Conservation (phyloP, 2,888 invertebrate genomes). For the Cheiracanthium punctorium region DNA sequence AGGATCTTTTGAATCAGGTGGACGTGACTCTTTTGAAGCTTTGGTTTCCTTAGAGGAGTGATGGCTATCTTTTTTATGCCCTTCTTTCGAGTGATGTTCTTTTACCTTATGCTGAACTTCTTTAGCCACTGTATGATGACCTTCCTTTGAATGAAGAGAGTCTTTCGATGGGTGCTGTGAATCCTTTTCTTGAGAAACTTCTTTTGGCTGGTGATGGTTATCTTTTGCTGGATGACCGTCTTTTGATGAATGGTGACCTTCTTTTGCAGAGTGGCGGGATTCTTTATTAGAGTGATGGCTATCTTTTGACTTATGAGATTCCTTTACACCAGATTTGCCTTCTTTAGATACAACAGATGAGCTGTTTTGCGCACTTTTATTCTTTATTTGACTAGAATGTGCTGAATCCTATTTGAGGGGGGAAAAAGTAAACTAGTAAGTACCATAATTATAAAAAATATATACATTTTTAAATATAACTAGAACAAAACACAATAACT, state of each 20-base stretch:
- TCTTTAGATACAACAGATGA: conserved; percentile 29
- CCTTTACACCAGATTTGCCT: conserved; percentile 26
- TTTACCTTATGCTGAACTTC: background rate
- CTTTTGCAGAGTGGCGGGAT: background rate
- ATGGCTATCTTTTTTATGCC: conserved; percentile 17
- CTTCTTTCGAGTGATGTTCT: conserved; percentile 1
- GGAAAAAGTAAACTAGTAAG: background rate
- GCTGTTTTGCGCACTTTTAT: conserved; percentile 28
- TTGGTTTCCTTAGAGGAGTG: conserved; percentile 34
- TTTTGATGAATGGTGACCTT: background rate
- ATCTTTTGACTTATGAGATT: conserved; percentile 24
- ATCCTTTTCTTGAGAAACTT: conserved; percentile 4
- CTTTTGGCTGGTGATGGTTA: conserved; percentile 28
- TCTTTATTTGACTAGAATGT: conserved; percentile 58
- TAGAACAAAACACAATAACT: no score
- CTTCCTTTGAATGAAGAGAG: conserved; percentile 6
- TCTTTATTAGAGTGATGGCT: conserved; percentile 26
- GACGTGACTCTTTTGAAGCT: conserved; percentile 16
- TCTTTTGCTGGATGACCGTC: conserved; percentile 17
- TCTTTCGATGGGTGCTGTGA: conserved; percentile 33
- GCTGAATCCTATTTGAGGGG: conserved; percentile 9
- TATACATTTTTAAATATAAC: no score
- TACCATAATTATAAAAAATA: no score
- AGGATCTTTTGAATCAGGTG: conserved; percentile 10
- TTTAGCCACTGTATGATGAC: conserved; percentile 3